Evolutionary conservation across 2,797 vertebrate species (phyloP).

Genomic region (Neopelma chrysocephalum): DNA sequence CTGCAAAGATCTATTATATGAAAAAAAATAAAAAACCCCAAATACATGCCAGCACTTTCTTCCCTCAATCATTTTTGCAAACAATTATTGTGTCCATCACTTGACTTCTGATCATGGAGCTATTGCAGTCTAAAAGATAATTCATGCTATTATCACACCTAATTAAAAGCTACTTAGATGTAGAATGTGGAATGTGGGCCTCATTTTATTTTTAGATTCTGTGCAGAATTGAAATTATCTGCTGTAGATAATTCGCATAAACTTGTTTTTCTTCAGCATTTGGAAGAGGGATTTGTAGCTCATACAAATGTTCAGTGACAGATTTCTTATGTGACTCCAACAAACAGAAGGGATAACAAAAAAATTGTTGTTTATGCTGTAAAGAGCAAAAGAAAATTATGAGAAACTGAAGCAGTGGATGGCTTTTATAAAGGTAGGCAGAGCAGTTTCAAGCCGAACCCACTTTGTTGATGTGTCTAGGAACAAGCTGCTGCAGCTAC

Average conservation of each 20-base stretch:
- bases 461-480: background rate
- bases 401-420: background rate
- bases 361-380: background rate
- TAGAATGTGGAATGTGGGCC: background rate
- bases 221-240: slow-evolving; percentile 3
- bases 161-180: slow-evolving; percentile 58
- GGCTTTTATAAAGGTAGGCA: background rate
- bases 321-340: background rate
- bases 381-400: background rate
- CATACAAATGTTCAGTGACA: background rate
- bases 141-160: slow-evolving; percentile 39
- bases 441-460: background rate
- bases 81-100: background rate
- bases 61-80: slow-evolving; percentile 2
- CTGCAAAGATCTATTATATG: background rate
- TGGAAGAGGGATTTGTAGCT: background rate
- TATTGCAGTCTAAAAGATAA: slow-evolving; percentile 39
- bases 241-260: background rate
- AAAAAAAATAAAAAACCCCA: background rate
- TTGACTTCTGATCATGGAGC: slow-evolving; percentile 37
- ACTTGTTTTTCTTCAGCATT: slow-evolving; percentile 1
- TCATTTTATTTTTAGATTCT: background rate
- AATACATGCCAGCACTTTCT: background rate
- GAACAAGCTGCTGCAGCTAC: background rate
- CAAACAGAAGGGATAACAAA: background rate